These are phyloP conservation scores for Xiphophorus couchianus DNA, from an alignment of 2,113 vertebrate genomes.

Conservation along the genomic window DNA sequence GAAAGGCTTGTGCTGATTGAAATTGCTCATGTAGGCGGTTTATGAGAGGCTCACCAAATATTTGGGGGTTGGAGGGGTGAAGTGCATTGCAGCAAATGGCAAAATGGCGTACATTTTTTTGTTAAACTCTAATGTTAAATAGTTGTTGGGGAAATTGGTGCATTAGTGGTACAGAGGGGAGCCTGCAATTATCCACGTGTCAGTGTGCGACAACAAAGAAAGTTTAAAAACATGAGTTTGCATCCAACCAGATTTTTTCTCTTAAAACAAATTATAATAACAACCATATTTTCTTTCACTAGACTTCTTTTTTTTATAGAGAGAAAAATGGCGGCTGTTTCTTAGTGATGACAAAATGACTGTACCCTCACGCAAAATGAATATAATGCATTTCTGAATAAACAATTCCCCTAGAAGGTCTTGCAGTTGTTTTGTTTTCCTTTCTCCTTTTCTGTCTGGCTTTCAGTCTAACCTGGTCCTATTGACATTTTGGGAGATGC, in stretches of 20 bases:
- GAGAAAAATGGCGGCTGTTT: neutral
- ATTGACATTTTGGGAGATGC: neutral
- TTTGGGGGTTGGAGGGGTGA: neutral
- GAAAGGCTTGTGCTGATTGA: neutral
- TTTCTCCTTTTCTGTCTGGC: neutral
- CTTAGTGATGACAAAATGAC: neutral
- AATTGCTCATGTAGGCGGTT: neutral
- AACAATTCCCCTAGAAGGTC: neutral
- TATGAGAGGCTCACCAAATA: neutral
- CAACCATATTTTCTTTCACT: neutral
- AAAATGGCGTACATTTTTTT: neutral
- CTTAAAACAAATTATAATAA: neutral
- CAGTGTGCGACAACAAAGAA: neutral
- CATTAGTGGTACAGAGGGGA: neutral
- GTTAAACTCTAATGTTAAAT: neutral
- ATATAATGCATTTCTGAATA: neutral
- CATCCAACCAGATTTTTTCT: neutral
- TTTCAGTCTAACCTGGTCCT: slow-evolving; percentile 1
- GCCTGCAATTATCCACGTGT: neutral
- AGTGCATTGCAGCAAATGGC: slow-evolving; percentile 1
- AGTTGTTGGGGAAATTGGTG: neutral
- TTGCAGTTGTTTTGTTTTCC: neutral
- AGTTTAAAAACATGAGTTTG: neutral
- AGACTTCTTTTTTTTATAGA: neutral
- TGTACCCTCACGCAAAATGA: neutral